phyloP scores from a whole-genome alignment of 64 coral and sea anemone species.

The Stichodactyla helianthus region DNA sequence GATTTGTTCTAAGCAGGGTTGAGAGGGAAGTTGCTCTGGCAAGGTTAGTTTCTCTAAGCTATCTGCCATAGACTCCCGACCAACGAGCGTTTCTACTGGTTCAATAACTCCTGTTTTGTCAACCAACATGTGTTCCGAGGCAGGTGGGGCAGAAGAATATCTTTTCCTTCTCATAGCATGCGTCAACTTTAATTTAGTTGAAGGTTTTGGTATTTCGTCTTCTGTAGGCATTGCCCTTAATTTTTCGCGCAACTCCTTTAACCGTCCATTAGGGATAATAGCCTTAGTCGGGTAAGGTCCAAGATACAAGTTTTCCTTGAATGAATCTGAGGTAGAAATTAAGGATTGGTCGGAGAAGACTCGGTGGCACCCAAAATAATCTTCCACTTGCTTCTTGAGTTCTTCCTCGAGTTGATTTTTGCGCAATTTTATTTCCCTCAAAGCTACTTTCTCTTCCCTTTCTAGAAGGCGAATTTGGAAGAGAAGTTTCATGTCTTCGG shows the following conservation, averaged over 20 bases:
- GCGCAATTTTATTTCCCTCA: neutral
- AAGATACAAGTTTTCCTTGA: neutral
- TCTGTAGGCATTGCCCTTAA: neutral
- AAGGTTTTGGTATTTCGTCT: neutral
- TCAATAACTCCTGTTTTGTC: neutral
- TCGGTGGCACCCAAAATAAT: slow-evolving; percentile 2
- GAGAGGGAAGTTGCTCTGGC: too few relatives aligned
- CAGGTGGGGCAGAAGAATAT: neutral
- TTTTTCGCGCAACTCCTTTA: neutral
- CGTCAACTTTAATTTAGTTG: neutral
- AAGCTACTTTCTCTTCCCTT: neutral
- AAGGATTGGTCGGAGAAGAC: slow-evolving; percentile 3
- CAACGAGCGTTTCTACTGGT: neutral
- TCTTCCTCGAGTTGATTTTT: neutral
- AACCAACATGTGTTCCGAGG: neutral
- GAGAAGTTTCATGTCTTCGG: neutral
- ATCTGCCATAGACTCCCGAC: neutral
- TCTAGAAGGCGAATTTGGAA: neutral
- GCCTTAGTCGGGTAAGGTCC: neutral
- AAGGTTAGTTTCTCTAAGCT: neutral
- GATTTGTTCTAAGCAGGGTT: neutral
- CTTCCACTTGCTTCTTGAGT: slow-evolving; percentile 2
- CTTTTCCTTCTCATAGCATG: neutral
- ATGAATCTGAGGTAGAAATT: neutral
- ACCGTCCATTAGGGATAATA: neutral